Base-by-base conservation (phyloP, 2,113 vertebrate genomes). In the Ramphastos sulfuratus region DNA sequence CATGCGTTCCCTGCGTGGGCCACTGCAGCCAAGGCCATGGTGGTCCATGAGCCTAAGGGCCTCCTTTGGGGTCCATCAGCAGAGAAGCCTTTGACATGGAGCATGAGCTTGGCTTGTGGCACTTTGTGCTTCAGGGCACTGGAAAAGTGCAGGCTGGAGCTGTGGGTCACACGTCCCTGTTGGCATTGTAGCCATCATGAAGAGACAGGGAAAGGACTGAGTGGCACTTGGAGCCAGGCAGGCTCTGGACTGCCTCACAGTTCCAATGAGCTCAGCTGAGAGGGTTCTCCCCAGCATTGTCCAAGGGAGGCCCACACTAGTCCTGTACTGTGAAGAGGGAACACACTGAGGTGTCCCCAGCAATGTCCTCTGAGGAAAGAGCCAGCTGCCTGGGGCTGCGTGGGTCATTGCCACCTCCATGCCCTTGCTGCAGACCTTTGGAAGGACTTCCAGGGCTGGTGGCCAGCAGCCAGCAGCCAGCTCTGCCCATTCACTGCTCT, bases 371-470 rank as follows among this genome's bases (percentile, higher is more conserved):
- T 2, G 44, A 27, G 67, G 6, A 28, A 24, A 46, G 28, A 18
- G 4, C 21, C 27, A 7, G 33, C 28, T 46, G 2, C 15, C 9
- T 8, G 4, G 44, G 10, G 67, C 48, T 21, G 0, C 0, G 0
- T 21, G 54, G 37, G 15, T 31, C 64, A 1, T 2, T 0, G 8
- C 59, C 46, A 39, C 25, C 35, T 8, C 69, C 2, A 4, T 14
- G 23, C 39, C 72, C 27, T 39, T 17, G 23, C 52, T n/a, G 35
- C 61, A 46, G 58, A 7, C 20, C 66, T 50, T 1, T 13, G 24
- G 52, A 59, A 54, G 59, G 42, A 8, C 28, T 70, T 21, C 42
- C 24, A 20, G 3, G 17, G 27, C 14, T 11, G 6, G 27, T 12
- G 4, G 56, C 30, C 4, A 1, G 4, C 75, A 42, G 66, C 18